Evolutionary conservation across 2,888 invertebrate species (phyloP), one percentile per base, ranked within the genome.

Genomic region (Ochropleura plecta): DNA sequence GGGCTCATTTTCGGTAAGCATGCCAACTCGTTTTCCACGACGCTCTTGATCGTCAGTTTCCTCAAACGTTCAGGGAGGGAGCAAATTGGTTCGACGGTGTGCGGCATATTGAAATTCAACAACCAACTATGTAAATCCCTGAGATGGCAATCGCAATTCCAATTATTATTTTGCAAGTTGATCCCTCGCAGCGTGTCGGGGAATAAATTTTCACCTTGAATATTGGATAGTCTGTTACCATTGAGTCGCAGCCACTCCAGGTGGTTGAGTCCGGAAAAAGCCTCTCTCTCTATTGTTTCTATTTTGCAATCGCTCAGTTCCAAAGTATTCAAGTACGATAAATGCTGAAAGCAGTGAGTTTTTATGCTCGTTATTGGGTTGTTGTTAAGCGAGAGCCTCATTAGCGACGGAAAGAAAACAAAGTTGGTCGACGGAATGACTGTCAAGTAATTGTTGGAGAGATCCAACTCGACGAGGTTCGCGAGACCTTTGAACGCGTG

Each of bases 71-170:
- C 93, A 10, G 98, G 98, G 67, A 97, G 97, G 73, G 97, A 97
- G 93, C 98, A 99, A 90, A 97, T 97, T 48, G 98, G 98, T 90
- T 98, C 98, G 71, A 98, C 97, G 49, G 97, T 97, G 90, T 98
- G 98, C 12, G 98, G 98, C 86, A 98, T 97, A 90, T 98, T 98
- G 91, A 98, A 98, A 91, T 97, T 97, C 85, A 97, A 96, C 88
- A 99, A 97, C 98, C 98, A 99, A 82, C 97, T 95, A 90, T 98
- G 97, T 90, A 99, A 95, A 88, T 98, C 97, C 86, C 98, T 96
- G 90, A 99, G 96, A 87, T 97, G 97, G 93, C 99, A 99, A 94
- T 99, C 98, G 94, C 99, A 99, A 86, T 97, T 97, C 99, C 99
- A 99, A 84, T 98, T 98, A 97, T 99, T 99, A 92, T 98, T 98